Percentiles rank a stretch among this genome's conserved stretches.
Conservation (phyloP, 2,797 vertebrate genomes). For the Cuniculus paca region DNA sequence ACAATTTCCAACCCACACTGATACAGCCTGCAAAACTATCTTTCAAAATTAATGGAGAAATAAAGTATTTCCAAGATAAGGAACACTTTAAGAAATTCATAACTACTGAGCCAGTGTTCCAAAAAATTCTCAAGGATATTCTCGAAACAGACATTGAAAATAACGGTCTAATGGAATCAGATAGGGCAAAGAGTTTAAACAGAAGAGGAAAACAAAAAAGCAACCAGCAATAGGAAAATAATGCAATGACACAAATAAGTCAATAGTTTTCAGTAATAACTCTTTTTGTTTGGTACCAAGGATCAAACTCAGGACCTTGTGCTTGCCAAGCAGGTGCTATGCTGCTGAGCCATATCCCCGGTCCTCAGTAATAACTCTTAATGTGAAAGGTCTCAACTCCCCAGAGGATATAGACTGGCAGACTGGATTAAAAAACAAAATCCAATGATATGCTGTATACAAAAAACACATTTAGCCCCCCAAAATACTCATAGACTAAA, state of each 20-base stretch:
- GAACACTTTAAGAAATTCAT: background rate
- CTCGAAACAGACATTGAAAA: background rate
- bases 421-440: background rate
- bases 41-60: background rate
- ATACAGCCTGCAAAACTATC: background rate
- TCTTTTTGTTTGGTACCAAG: background rate
- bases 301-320: too few species aligned
- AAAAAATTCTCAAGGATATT: background rate
- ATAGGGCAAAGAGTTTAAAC: background rate
- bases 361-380: background rate
- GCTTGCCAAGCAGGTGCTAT: too few species aligned
- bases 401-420: background rate
- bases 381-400: background rate
- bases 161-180: background rate
- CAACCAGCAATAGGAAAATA: background rate
- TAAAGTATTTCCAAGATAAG: background rate
- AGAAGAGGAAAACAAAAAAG: background rate
- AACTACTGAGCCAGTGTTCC: background rate
- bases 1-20: background rate
- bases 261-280: background rate
- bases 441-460: background rate
- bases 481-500: background rate
- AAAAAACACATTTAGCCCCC: background rate
- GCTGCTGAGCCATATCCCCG: too few species aligned
- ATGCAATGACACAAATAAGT: background rate